Evolutionary conservation across 2,888 invertebrate genomes (phyloP), one percentile per base, ranked within the genome.

Genomic region (Lordiphosa andalusiaca): DNA sequence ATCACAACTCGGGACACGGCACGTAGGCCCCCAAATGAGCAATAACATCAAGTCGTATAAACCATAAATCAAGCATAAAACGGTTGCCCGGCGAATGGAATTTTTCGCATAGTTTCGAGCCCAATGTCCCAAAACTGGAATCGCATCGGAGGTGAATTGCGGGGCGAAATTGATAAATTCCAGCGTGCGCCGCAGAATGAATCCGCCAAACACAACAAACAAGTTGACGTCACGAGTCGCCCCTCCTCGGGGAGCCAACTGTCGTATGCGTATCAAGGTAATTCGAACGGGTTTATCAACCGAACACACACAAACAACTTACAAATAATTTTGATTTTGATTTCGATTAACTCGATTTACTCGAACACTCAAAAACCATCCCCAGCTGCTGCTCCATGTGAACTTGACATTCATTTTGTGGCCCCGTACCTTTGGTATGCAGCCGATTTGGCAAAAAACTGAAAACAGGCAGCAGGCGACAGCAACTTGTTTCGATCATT

Each of bases 231-330:
- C 81, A 81, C 74, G n/a, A 67, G 40, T 30, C 39, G 16, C 21
- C 48, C 44, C 57, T 61, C 56, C 48, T 36, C 33, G 10, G 23
- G 49, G 42, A 53, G 40, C n/a, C 71, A 80, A 80, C 72, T 77
- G 77, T 71, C 71, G 72, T 63, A 80, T 60, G 65, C 59, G 76
- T 70, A 76, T 62, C 70, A 67, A 59, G 72, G 62, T 58, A 55
- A 42, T 61, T 55, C 46, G 55, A 81, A 80, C 81, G 67, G 51
- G 78, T 78, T 78, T 68, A 76, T 75, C 81, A 63, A 44, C 16
- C 2, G 78, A n/a, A n/a, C 76, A 61, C 49, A 13, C 6, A 94
- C 89, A 30, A 30, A 30, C 30, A 30, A 30, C 30, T 30, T 30
- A 30, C 30, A 30, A 30, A 30, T 30, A 30, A 30, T 30, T 30